Conservation (phyloP, 92 coral and sea anemone species). For the Pocillopora grandis region DNA sequence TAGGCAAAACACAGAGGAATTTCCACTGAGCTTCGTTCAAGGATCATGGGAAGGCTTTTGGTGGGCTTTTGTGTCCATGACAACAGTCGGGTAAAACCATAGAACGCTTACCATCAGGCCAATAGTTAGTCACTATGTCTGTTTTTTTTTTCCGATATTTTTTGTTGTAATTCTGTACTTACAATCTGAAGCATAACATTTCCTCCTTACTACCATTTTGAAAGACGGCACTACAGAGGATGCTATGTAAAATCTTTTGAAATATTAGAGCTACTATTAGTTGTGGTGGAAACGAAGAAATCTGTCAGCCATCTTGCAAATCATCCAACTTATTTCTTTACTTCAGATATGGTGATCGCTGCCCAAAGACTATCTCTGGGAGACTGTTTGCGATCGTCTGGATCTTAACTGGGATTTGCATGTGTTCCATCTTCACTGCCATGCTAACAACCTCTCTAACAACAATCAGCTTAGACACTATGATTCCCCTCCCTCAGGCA, state of each 20-base stretch:
- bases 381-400: slow-evolving; percentile 82
- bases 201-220: too few relatives aligned
- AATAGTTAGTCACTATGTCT: too few relatives aligned
- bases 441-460: slow-evolving; percentile 88
- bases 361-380: slow-evolving; percentile 74
- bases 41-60: slow-evolving; percentile 48
- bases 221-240: too few relatives aligned
- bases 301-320: not conserved
- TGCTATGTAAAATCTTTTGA: too few relatives aligned
- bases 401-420: slow-evolving; percentile 89
- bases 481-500: slow-evolving; percentile 59
- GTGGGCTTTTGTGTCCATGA: slow-evolving; percentile 53
- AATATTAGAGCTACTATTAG: too few relatives aligned
- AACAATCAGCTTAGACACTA: slow-evolving; percentile 73
- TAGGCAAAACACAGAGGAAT: slow-evolving; percentile 28
- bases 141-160: too few relatives aligned
- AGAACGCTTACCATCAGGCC: not conserved
- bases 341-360: slow-evolving; percentile 85
- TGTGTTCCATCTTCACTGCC: slow-evolving; percentile 89
- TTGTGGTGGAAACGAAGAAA: not conserved
- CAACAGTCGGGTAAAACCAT: slow-evolving; percentile 38
- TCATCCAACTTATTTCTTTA: not conserved
- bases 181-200: too few relatives aligned
- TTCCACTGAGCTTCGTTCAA: slow-evolving; percentile 18
- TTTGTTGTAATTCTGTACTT: too few relatives aligned